Conservation (phyloP, 2,888 invertebrate species). For the Gastracanthus pulcherrimus region DNA sequence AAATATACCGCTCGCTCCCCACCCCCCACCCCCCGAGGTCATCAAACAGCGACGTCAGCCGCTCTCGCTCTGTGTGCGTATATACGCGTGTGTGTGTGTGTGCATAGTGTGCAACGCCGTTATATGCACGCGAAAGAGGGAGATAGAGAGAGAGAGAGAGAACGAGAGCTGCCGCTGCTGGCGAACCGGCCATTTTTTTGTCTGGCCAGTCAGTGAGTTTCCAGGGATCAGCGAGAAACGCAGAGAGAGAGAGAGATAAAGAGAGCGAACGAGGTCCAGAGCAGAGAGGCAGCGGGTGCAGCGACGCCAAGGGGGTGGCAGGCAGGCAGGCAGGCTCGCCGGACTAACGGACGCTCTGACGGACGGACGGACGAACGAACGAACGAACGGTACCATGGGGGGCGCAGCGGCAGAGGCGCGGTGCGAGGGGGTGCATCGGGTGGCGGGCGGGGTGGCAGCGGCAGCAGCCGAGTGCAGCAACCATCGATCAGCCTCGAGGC, state of each 20-base stretch:
- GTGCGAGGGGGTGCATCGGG: slow-evolving; percentile 11
- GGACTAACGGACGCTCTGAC: slow-evolving; percentile 58
- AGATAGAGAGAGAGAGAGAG: slow-evolving; percentile 4
- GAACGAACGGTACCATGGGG: slow-evolving; percentile 42
- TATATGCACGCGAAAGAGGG: not conserved
- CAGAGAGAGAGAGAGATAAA: slow-evolving; percentile 57
- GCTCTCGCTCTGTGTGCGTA: not conserved
- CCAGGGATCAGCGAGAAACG: slow-evolving; percentile 75
- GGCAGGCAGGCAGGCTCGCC: slow-evolving; percentile 59
- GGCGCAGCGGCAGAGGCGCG: not conserved
- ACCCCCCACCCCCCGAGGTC: slow-evolving; percentile 70
- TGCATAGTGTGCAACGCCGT: not conserved
- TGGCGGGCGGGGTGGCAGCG: slow-evolving; percentile 43
- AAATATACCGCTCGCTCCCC: slow-evolving; percentile 40
- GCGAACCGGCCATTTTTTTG: slow-evolving; percentile 76
- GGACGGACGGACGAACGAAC: slow-evolving; percentile 27
- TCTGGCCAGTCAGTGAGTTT: slow-evolving; percentile 77
- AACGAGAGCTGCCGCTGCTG: slow-evolving; percentile 58
- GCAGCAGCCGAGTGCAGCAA: slow-evolving; percentile 63
- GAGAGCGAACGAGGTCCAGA: slow-evolving; percentile 59
- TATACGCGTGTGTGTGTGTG: not conserved
- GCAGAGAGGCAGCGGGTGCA: slow-evolving; percentile 51
- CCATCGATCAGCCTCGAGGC: slow-evolving; percentile 77
- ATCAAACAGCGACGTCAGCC: slow-evolving; percentile 77
- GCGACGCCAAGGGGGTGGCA: slow-evolving; percentile 59